Conservation (phyloP, 92 coral and sea anemone species). For the Parazoanthus darwini region DNA sequence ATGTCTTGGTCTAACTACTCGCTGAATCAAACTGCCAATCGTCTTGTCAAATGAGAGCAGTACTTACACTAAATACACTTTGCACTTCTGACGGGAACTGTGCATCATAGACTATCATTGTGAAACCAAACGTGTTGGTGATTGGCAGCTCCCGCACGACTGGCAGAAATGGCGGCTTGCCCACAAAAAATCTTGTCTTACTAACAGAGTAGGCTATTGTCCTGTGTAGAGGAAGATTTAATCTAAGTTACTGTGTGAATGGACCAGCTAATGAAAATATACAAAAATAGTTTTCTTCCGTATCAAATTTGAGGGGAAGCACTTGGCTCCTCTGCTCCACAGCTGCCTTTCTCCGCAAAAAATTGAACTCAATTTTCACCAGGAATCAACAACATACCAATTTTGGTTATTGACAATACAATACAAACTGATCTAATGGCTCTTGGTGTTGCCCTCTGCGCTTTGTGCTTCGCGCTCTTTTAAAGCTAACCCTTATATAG, state of each 20-base stretch:
- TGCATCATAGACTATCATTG: constrained; percentile 93
- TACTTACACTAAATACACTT: constrained; percentile 78
- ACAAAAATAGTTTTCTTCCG: no score
- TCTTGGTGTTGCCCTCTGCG: no score
- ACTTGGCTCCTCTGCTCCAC: no score
- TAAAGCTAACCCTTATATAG: no score
- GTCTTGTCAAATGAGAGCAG: not conserved
- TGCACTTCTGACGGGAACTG: constrained; percentile 85
- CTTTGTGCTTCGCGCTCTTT: no score
- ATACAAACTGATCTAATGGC: no score
- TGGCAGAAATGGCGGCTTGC: constrained; percentile 90
- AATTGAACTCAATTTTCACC: no score
- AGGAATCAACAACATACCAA: no score
- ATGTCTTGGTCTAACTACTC: no score
- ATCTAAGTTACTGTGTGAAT: not conserved
- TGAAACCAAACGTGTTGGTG: constrained; percentile 88
- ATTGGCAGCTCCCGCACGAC: constrained; percentile 86
- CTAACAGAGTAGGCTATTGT: constrained; percentile 98
- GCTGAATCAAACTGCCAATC: not conserved
- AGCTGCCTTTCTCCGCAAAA: no score
- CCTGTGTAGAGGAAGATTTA: constrained; percentile 50
- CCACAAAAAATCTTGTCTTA: constrained; percentile 95
- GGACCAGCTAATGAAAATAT: not conserved
- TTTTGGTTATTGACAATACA: no score
- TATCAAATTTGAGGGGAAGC: no score